phyloP scores from a whole-genome alignment of 2,113 vertebrate species.

The Odocoileus hemionus region DNA sequence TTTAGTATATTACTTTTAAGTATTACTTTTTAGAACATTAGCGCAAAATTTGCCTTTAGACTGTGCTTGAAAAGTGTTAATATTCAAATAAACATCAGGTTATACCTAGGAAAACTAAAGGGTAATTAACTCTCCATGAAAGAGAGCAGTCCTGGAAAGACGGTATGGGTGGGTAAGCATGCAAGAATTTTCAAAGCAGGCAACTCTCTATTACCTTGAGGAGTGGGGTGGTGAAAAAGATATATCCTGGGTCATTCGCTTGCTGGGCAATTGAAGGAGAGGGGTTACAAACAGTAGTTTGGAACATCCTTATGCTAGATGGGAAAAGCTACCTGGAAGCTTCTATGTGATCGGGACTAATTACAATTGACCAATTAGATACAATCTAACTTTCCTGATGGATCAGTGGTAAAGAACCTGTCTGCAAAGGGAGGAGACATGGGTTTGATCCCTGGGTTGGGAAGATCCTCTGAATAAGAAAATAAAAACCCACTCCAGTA shows the following conservation, averaged over 20 bases:
- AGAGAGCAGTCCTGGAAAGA: background rate
- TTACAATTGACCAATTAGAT: background rate
- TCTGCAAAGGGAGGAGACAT: background rate
- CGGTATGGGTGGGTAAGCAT: background rate
- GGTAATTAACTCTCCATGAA: conserved; percentile 13
- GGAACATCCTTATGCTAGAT: background rate
- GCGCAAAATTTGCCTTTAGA: background rate
- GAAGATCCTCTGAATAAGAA: background rate
- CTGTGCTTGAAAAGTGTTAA: background rate
- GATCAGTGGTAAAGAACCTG: background rate
- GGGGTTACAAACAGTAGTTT: background rate
- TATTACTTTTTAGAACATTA: background rate
- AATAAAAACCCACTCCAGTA: background rate
- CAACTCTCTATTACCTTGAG: background rate
- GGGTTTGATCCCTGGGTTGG: background rate
- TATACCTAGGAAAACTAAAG: conserved; percentile 1
- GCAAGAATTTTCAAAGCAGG: background rate
- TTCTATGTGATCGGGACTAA: background rate
- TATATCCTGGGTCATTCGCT: background rate
- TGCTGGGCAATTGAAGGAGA: background rate
- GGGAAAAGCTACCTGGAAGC: background rate
- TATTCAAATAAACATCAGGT: conserved; percentile 25
- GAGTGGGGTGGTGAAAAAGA: background rate
- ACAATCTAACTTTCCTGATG: background rate
- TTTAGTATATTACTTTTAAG: background rate